These are phyloP conservation scores for Asbolus verrucosus DNA, from an alignment of 1,140 invertebrate genomes.

Conservation along the genomic window DNA sequence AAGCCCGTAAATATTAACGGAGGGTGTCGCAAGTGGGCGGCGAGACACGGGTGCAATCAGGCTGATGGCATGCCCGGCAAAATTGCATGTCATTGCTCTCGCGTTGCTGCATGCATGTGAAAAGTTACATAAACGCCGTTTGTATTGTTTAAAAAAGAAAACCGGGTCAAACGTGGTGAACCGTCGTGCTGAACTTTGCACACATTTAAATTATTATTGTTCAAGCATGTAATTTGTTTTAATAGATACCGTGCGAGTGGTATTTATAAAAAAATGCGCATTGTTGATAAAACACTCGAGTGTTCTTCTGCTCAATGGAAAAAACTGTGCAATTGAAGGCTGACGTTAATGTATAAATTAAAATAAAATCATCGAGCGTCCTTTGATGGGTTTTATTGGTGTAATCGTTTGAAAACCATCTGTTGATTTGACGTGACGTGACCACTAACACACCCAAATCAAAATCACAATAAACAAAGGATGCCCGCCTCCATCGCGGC, in stretches of 20 bases:
- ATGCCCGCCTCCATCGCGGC: background rate
- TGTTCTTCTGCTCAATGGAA: too few species aligned
- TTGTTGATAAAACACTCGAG: too few species aligned
- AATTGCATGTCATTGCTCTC: background rate
- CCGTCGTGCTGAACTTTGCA: background rate
- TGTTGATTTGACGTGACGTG: background rate
- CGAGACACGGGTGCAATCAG: too few species aligned
- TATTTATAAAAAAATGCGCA: too few species aligned
- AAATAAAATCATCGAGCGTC: background rate
- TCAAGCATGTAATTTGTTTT: background rate
- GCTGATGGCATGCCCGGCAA: background rate
- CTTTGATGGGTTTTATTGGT: background rate
- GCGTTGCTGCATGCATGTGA: background rate
- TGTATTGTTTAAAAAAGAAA: conserved; percentile 24
- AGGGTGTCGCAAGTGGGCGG: too few species aligned
- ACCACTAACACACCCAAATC: background rate
- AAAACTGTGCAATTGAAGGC: background rate
- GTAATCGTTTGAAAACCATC: too few species aligned
- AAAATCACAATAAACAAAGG: conserved; percentile 6
- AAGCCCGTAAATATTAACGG: conserved; percentile 1
- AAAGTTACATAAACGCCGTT: conserved; percentile 10
- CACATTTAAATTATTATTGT: background rate
- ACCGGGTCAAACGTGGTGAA: conserved; percentile 27
- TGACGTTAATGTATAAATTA: background rate
- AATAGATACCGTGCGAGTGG: background rate